Evolutionary conservation across 2,113 vertebrate species (phyloP).

Genomic region (Puntigrus tetrazona): DNA sequence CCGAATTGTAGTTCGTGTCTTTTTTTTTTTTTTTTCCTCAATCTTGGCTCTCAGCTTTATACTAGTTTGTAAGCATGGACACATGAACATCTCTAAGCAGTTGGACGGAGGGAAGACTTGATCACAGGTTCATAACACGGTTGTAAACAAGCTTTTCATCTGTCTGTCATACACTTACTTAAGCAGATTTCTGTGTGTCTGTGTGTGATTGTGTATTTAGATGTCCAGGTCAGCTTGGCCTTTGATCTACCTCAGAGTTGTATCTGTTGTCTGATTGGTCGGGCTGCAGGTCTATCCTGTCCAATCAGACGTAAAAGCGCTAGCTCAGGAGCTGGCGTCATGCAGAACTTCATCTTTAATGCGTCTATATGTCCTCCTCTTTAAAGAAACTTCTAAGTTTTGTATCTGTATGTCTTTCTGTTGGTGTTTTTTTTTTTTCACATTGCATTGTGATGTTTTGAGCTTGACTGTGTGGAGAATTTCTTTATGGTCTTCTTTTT

Average conservation of each 20-base stretch:
- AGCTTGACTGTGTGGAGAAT: slow-evolving; percentile 42
- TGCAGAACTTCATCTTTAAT: slow-evolving; percentile 77
- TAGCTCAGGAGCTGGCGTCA: slow-evolving; percentile 93
- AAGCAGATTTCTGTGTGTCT: slow-evolving; percentile 73
- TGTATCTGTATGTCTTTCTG: slow-evolving; percentile 53
- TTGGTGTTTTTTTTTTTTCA: slow-evolving; percentile 46
- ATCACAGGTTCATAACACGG: slow-evolving; percentile 40
- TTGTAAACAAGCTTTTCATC: slow-evolving; percentile 74
- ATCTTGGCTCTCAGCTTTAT: slow-evolving; percentile 84
- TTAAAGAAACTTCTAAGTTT: slow-evolving; percentile 45
- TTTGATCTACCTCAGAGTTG: slow-evolving; percentile 99
- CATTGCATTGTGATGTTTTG: slow-evolving; percentile 62
- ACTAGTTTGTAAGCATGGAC: slow-evolving; percentile 60
- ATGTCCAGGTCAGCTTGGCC: slow-evolving; percentile 95
- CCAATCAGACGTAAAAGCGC: slow-evolving; percentile 88
- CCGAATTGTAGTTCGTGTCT: slow-evolving; percentile 95
- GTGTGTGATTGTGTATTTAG: slow-evolving; percentile 80
- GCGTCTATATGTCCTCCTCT: slow-evolving; percentile 55
- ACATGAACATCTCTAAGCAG: slow-evolving; percentile 78
- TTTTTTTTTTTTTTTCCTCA: slow-evolving; percentile 91
- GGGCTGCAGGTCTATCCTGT: slow-evolving; percentile 86
- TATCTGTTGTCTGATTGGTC: slow-evolving; percentile 86
- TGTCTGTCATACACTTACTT: slow-evolving; percentile 78
- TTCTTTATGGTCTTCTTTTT: background rate
- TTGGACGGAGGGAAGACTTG: slow-evolving; percentile 35